Evolutionary conservation across 2,113 vertebrate genomes (phyloP).

Genomic region (Scalopus aquaticus): DNA sequence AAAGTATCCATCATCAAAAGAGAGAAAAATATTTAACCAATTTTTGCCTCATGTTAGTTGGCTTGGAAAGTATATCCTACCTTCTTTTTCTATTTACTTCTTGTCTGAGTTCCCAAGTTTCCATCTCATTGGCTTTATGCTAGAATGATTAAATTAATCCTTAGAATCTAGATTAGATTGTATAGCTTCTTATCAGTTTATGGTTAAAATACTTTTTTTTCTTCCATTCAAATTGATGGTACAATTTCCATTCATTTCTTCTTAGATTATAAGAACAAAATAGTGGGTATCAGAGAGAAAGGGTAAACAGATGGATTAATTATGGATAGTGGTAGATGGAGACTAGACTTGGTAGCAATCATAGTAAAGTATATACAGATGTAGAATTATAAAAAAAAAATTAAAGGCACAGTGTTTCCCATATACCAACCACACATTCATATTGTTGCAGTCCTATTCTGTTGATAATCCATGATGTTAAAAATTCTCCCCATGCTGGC

Average conservation of each 20-base stretch:
- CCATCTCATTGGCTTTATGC: neutral
- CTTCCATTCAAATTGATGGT: neutral
- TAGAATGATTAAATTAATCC: neutral
- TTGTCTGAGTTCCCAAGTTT: constrained; percentile 53
- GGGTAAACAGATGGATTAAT: too few relatives aligned
- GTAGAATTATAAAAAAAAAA: too few relatives aligned
- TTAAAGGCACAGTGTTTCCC: neutral
- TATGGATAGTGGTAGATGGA: too few relatives aligned
- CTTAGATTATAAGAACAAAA: too few relatives aligned
- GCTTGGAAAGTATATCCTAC: constrained; percentile 9
- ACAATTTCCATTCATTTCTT: neutral
- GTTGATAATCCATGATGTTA: neutral
- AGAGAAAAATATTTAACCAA: neutral
- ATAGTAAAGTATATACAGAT: too few relatives aligned
- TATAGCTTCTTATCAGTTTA: neutral
- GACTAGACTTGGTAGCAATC: too few relatives aligned
- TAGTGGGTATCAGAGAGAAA: too few relatives aligned
- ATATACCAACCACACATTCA: neutral
- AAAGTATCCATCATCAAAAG: neutral
- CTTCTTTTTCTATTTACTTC: constrained; percentile 54
- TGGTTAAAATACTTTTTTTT: neutral
- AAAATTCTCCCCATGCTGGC: constrained; percentile 51
- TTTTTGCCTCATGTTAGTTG: constrained; percentile 26
- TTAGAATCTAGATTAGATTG: neutral
- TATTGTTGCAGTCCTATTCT: neutral